Evolutionary conservation across 2,797 vertebrate species (phyloP), one percentile per base, ranked within the genome.

Genomic region (Clarias platycephalus): DNA sequence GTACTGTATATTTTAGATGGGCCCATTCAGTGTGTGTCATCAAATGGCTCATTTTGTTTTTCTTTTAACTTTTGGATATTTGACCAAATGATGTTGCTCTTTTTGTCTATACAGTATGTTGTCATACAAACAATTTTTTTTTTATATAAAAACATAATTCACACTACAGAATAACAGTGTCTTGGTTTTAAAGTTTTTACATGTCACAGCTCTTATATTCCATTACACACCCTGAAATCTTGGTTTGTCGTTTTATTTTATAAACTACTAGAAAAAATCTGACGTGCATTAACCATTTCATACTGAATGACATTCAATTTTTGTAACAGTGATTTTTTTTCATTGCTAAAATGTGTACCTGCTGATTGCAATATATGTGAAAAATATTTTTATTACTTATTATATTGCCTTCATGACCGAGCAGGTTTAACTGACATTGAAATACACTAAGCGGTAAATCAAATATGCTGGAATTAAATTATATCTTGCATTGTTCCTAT

Each of bases 381-480:
- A 80, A 80, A 80, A 64, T 60, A 62, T 63, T 68, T 70, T 28
- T 18, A 58, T 37, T 8, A 44, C 16, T 77, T 24, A 34, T 78
- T 60, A 57, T 63, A 63, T 44, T 63, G n/a, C 58, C 16, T 44
- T 63, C 26, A 20, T 44, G 44, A 79, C 22, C 5, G 2, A 31
- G 8, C n/a, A 80, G 40, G 37, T 66, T 62, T 62, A 80, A 13
- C 40, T 28, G n/a, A 66, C n/a, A 64, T 12, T 28, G 8, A 80
- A 64, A 80, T 49, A 6, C 3, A 28, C 28, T 16, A 44, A 44
- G 15, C 15, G 12, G 57, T 16, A 60, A 60, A 62, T 16, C 20
- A 34, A 34, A 24, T 28, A 16, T 13, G 62, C 40, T 28, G 62
- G n/a, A 49, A 49, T 80, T 20, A 64, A 78, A 26, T 64, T 12